A percentile compares a stretch with the other conserved stretches of the same genome.
Evolutionary conservation across 2,113 vertebrate species (phyloP).

Genomic region (Paradisaea rubra): DNA sequence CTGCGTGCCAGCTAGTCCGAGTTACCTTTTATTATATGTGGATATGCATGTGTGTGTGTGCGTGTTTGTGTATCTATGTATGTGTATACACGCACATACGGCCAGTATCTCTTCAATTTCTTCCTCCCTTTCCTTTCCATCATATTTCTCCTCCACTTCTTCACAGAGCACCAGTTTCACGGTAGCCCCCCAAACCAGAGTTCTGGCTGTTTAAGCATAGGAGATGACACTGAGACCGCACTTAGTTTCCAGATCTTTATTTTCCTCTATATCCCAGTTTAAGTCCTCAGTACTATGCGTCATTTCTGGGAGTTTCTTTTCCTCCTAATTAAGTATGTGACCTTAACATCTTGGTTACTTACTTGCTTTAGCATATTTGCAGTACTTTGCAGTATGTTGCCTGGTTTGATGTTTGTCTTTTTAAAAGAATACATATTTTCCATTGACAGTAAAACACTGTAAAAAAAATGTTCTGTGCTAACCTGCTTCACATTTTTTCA

Average conservation of each 20-base stretch:
- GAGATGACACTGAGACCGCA: neutral
- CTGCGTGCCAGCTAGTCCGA: neutral
- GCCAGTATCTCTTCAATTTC: neutral
- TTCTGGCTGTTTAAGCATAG: neutral
- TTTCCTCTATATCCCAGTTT: neutral
- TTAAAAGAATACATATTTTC: neutral
- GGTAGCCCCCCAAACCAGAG: neutral
- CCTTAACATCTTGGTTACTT: neutral
- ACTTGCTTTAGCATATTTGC: neutral
- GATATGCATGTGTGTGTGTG: accelerated
- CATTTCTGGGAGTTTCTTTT: neutral
- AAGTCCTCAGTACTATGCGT: neutral
- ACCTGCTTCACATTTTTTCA: neutral
- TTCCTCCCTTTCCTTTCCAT: neutral
- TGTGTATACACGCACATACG: accelerated
- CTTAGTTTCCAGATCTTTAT: neutral
- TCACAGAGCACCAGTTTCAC: neutral
- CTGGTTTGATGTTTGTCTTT: neutral
- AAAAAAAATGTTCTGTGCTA: neutral
- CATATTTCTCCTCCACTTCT: neutral
- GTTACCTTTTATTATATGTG: neutral
- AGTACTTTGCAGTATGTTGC: neutral
- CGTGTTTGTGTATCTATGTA: neutral
- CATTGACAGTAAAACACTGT: neutral
- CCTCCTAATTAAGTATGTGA: neutral